Base-by-base conservation (phyloP, 2,797 vertebrate species). In the Vespertilio murinus region DNA sequence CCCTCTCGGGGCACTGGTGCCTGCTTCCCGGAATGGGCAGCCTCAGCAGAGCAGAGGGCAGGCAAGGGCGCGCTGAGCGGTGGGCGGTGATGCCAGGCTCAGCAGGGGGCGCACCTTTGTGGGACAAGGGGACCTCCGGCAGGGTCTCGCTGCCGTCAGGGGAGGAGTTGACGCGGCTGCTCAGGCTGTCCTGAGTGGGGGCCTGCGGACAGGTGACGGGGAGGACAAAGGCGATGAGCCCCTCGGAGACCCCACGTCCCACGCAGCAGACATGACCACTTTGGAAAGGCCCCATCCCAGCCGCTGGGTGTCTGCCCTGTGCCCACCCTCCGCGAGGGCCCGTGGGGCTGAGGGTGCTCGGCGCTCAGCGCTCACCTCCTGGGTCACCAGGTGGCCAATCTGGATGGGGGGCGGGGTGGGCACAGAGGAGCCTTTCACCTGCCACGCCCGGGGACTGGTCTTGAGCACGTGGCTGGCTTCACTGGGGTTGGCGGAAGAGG, bases 351-450 rank as follows among this genome's bases (percentile, higher is more conserved):
- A 0, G 23, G 56, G 56, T 2, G 56, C 56, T 0, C 3, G 8
- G 18, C 30, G 11, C 6, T 11, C 28, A 3, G 28, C 14, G 79
- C 98, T 97, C 95, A 99, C 99, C 98, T 99, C 99, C 98, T 98
- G 98, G 97, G 97, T 98, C 84, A 98, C 98, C 86, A 98, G 98
- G 71, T 98, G 97, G 5, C 98, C 98, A 14, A 98, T 97, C 95
- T 98, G 98, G 94, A 99, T 98, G 2, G 98, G 99, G 47, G 99
- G 99, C 0, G 99, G 99, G 1, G 98, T 99, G 98, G 98, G 98
- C n/a, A 99, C 98, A 0, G 96, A 96, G 0, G 98, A 97, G 94
- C 95, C 98, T 93, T 99, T 99, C 11, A 97, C 97, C 90, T 98
- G 98, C 96, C 98, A 98, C 91, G 98, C 98, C 8, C 97, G 97